A percentile compares a stretch with the other conserved stretches of the same genome.
Conservation (phyloP, 1,140 invertebrate genomes). For the Drosophila auraria region DNA sequence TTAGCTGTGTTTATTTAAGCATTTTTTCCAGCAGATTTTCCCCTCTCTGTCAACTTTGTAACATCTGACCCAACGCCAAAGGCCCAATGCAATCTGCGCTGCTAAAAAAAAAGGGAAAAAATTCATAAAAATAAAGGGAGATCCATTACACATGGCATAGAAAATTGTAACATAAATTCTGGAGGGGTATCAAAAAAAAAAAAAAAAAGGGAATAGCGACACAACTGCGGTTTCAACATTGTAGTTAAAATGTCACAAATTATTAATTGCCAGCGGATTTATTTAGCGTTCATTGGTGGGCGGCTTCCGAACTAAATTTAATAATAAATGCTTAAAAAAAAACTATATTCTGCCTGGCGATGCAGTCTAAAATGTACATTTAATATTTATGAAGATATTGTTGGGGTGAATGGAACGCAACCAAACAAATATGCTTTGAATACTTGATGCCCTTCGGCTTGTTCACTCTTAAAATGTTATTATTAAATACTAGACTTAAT, state of each 20-base stretch:
- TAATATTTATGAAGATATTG: slow-evolving; percentile 8
- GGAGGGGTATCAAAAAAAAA: slow-evolving; percentile 3
- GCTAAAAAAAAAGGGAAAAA: slow-evolving; percentile 33
- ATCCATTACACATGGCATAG: slow-evolving; percentile 58
- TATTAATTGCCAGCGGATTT: slow-evolving; percentile 65
- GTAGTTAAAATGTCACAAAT: slow-evolving; percentile 67
- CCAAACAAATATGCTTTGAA: slow-evolving; percentile 8
- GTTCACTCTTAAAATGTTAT: not conserved
- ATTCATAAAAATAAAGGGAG: slow-evolving; percentile 6
- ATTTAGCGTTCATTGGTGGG: slow-evolving; percentile 30
- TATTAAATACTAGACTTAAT: not conserved
- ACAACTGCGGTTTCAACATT: slow-evolving; percentile 61
- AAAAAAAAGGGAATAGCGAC: slow-evolving; percentile 1
- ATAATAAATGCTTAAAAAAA: slow-evolving; percentile 16
- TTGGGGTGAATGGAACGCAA: not conserved
- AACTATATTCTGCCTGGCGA: not conserved
- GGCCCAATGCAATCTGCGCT: slow-evolving; percentile 67
- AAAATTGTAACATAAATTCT: slow-evolving; percentile 73
- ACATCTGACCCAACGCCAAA: slow-evolving; percentile 47
- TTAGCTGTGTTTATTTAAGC: slow-evolving; percentile 44
- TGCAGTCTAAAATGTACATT: not conserved
- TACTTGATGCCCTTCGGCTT: slow-evolving; percentile 3
- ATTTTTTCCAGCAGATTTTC: slow-evolving; percentile 39
- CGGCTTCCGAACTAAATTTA: slow-evolving; percentile 7
- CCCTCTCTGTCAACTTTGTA: slow-evolving; percentile 50